These are phyloP conservation scores for Rotaria macrura DNA, from an alignment of 2,888 invertebrate species.

Conservation along the genomic window DNA sequence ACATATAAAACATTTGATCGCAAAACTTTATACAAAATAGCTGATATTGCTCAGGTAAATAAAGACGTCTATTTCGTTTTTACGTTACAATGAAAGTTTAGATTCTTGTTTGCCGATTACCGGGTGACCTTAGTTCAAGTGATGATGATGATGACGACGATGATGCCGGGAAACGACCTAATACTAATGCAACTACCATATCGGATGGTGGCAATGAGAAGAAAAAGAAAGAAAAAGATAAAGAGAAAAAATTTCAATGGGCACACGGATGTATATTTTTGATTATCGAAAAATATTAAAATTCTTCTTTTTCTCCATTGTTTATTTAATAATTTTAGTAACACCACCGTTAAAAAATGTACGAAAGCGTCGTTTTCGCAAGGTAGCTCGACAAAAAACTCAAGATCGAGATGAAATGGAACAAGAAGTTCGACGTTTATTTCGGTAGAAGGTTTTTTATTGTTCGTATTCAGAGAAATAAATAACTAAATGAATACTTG, in stretches of 20 bases:
- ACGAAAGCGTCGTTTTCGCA: constrained; percentile 76
- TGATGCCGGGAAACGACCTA: not conserved
- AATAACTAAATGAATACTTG: not conserved
- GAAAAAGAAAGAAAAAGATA: constrained; percentile 39
- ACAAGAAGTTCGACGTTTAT: constrained; percentile 84
- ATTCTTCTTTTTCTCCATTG: not conserved
- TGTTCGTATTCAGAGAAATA: not conserved
- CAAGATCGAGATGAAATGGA: constrained; percentile 64
- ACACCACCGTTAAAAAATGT: constrained; percentile 92
- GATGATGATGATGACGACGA: constrained; percentile 24
- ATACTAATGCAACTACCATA: constrained; percentile 39
- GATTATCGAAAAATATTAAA: not conserved
- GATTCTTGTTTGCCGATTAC: constrained; percentile 5
- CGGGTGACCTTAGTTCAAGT: constrained; percentile 26
- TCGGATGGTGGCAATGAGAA: constrained; percentile 39
- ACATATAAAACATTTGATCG: constrained; percentile 86
- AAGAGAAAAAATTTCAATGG: constrained; percentile 68
- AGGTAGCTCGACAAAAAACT: constrained; percentile 81
- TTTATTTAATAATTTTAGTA: constrained; percentile 48
- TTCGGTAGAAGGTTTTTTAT: not conserved
- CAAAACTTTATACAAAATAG: constrained; percentile 92
- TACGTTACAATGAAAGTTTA: constrained; percentile 37
- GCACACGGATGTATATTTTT: constrained; percentile 67
- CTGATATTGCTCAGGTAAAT: constrained; percentile 76
- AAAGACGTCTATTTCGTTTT: constrained; percentile 29